These are phyloP conservation scores for Lottia gigantea DNA, from an alignment of 2,888 invertebrate species.

Conservation along the genomic window DNA sequence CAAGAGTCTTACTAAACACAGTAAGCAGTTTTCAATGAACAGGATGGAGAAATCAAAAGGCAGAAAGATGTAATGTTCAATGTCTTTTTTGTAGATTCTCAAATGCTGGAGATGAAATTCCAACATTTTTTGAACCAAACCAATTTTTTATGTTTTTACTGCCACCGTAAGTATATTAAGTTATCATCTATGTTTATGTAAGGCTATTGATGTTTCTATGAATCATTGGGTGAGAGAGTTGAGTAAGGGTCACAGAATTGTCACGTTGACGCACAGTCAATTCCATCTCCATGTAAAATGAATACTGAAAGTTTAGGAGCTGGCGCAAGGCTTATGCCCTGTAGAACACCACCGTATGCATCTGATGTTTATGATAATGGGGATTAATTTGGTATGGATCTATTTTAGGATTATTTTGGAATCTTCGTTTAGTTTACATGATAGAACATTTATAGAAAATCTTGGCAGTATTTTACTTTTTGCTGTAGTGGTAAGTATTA, in stretches of 20 bases:
- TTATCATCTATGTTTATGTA: background rate
- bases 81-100: slow-evolving; percentile 41
- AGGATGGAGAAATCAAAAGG: no score
- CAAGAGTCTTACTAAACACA: no score
- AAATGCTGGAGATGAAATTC: slow-evolving; percentile 32
- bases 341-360: background rate
- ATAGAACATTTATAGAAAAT: slow-evolving; percentile 72
- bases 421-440: slow-evolving; percentile 72
- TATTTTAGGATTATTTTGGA: slow-evolving; percentile 71
- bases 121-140: slow-evolving; percentile 66
- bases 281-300: no score
- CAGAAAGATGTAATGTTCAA: slow-evolving; percentile 1
- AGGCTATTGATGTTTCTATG: no score
- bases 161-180: slow-evolving; percentile 70
- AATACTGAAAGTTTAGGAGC: no score
- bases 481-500: slow-evolving; percentile 71
- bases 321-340: no score
- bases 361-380: background rate
- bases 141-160: slow-evolving; percentile 71
- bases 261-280: no score
- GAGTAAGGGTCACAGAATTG: no score
- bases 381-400: background rate
- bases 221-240: no score
- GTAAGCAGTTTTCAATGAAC: no score
- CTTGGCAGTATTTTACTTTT: slow-evolving; percentile 72